Base-by-base conservation (phyloP, 2,113 vertebrate genomes). In the Apaloderma vittatum region DNA sequence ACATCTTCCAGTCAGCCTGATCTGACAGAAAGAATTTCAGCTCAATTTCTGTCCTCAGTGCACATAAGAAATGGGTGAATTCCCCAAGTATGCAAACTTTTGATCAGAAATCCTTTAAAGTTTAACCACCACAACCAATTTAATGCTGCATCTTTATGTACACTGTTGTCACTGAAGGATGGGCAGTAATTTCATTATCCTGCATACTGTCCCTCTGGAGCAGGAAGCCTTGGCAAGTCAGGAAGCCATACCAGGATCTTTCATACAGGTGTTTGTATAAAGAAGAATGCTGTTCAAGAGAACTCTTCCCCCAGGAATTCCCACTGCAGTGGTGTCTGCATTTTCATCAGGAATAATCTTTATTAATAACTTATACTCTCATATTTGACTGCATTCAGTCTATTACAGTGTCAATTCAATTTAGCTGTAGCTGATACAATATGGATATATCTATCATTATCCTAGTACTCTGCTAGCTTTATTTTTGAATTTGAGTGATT, bases 401-500 rank as follows among this genome's bases (percentile, higher is more conserved):
- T 83, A 76, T 95, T 90, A 23, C 80, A 73, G 46, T 92, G 55
- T 89, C 94, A 91, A 87, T 94, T 93, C 92, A 93, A 83, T 97
- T 97, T 95, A 94, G 83, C 93, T 94, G 73, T 93, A 82, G 65
- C 73, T 86, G 66, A 95, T 90, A 91, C 70, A 89, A 22, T 90
- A 62, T 93, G 86, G 45, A 73, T 67, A 46, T 94, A 59, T 67
- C 71, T 92, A 18, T 92, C 84, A 95, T 93, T 88, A 91, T 95
- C 94, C 37, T 76, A 61, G 48, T 89, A 61, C 67, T 94, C 68
- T 91, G 16, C 72, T 68, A 80, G 76, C 83, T 97, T 92, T 95
- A 19, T 94, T 97, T 97, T 91, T 96, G 37, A 94, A 90, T 93
- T 90, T 93, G 83, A 95, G 90, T 88, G 71, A 94, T 96, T 95